A percentile compares a stretch with the other conserved stretches of the same genome.
These are phyloP conservation scores for Mythimna vitellina DNA, from an alignment of 2,888 invertebrate genomes.

Conservation along the genomic window DNA sequence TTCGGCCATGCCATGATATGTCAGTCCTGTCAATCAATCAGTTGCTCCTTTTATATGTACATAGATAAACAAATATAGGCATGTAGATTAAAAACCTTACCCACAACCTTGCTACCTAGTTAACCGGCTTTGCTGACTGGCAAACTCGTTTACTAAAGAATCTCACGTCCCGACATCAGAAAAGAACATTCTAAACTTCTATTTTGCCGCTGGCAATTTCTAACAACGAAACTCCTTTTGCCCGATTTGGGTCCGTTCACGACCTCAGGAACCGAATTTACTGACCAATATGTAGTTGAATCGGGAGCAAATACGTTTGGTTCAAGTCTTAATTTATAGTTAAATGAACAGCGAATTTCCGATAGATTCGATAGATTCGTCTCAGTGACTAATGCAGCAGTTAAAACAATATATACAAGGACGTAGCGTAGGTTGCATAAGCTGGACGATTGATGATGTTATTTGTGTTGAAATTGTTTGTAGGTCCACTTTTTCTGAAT, in stretches of 20 bases:
- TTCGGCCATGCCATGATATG: no score
- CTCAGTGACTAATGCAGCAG: constrained; percentile 35
- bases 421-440: constrained; percentile 4
- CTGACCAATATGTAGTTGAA: constrained; percentile 24
- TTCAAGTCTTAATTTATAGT: constrained; percentile 48
- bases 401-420: constrained; percentile 27
- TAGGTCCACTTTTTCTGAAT: background rate
- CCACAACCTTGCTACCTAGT: background rate
- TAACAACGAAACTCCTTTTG: constrained; percentile 15
- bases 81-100: background rate
- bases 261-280: constrained; percentile 29
- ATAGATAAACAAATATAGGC: no score
- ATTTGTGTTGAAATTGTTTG: background rate
- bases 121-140: background rate
- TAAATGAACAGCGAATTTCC: constrained; percentile 31
- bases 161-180: background rate
- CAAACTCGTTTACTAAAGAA: background rate
- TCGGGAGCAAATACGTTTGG: constrained; percentile 23
- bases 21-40: no score
- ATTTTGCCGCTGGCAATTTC: constrained; percentile 24
- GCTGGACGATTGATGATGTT: constrained; percentile 17
- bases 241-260: constrained; percentile 24
- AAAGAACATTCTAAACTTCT: constrained; percentile 31
- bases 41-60: no score
- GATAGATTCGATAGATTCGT: constrained; percentile 27